These are phyloP conservation scores for Parus major DNA, from an alignment of 2,113 vertebrate genomes.

Conservation along the genomic window DNA sequence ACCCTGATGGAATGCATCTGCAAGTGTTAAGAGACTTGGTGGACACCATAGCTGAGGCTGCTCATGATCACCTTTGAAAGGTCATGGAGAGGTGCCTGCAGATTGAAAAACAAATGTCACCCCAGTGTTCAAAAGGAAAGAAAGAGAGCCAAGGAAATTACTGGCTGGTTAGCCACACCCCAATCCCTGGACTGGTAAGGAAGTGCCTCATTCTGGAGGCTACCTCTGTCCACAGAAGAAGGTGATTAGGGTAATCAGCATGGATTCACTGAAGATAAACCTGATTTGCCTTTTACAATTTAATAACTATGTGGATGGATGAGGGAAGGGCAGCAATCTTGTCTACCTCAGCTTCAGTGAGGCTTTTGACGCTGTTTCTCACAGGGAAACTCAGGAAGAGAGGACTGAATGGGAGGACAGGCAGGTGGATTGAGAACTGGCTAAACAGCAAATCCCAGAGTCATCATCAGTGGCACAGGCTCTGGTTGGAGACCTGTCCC, in stretches of 20 bases:
- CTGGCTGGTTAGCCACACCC: background rate
- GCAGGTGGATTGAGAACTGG: background rate
- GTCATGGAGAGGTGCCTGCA: background rate
- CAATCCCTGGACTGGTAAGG: background rate
- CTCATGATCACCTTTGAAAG: background rate
- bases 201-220: background rate
- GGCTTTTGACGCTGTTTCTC: background rate
- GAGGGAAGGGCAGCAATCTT: background rate
- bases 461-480: too few species aligned
- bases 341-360: background rate
- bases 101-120: background rate
- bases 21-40: background rate
- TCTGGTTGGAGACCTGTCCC: fast-evolving
- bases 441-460: background rate
- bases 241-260: background rate
- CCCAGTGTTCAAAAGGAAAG: background rate
- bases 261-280: background rate
- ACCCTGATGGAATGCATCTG: fast-evolving
- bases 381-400: background rate
- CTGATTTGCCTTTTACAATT: background rate
- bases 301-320: fast-evolving
- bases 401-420: background rate
- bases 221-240: background rate
- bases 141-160: background rate
- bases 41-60: background rate